Evolutionary conservation across 2,888 invertebrate species (phyloP).

Genomic region (Acanthosepion pharaonis): DNA sequence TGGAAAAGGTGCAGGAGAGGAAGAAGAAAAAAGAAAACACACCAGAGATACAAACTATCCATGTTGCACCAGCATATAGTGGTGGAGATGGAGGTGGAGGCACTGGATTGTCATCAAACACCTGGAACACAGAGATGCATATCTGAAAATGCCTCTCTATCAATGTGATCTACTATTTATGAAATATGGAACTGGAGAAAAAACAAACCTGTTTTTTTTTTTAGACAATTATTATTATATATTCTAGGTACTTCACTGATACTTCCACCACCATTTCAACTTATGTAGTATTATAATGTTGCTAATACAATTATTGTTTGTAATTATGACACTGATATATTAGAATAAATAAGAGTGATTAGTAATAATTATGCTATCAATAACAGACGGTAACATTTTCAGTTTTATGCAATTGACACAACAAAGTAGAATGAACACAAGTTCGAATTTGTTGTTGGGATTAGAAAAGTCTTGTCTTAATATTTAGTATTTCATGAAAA

Average conservation of each 20-base stretch:
- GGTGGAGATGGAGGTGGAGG: neutral
- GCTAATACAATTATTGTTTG: no score
- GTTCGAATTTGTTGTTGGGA: neutral
- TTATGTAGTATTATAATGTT: neutral
- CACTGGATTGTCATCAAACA: neutral
- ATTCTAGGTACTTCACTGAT: neutral
- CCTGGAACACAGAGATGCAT: neutral
- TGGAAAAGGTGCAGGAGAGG: conserved; percentile 37
- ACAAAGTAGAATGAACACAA: neutral
- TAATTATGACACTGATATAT: neutral
- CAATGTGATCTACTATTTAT: neutral
- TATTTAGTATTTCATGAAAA: neutral
- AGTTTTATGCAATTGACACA: neutral
- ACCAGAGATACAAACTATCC: conserved; percentile 34
- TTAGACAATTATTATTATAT: neutral
- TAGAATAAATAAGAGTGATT: neutral
- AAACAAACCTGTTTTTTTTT: neutral
- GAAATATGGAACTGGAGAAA: conserved; percentile 14
- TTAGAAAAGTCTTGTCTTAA: neutral
- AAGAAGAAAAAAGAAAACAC: conserved; percentile 10
- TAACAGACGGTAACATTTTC: neutral
- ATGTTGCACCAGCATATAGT: conserved; percentile 23
- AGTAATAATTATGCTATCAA: neutral
- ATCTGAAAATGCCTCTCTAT: neutral
- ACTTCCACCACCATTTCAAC: neutral